These are phyloP conservation scores for Seira ritae DNA, from an alignment of 2,888 invertebrate genomes.

Conservation along the genomic window DNA sequence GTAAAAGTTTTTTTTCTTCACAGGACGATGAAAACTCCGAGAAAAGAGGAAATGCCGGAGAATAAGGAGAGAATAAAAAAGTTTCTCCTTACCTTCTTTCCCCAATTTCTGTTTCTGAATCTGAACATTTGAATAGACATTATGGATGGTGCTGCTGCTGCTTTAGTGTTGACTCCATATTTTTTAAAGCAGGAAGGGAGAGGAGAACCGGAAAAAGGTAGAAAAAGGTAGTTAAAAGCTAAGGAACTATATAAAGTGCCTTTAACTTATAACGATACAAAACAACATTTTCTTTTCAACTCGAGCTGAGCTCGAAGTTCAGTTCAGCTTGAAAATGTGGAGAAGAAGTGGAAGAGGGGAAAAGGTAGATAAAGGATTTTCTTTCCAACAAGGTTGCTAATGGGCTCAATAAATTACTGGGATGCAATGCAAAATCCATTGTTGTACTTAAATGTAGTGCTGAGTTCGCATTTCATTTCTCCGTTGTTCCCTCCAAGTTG, in stretches of 20 bases:
- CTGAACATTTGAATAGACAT: neutral
- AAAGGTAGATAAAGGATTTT: constrained; percentile 64
- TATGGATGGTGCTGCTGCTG: neutral
- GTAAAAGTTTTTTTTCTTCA: constrained; percentile 26
- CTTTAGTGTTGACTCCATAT: neutral
- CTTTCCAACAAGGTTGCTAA: constrained; percentile 68
- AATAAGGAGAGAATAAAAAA: neutral
- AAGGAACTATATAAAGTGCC: constrained; percentile 23
- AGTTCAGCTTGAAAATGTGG: neutral
- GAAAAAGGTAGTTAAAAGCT: constrained; percentile 58
- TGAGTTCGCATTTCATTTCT: constrained; percentile 70
- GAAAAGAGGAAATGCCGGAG: neutral
- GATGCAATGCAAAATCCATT: constrained; percentile 72
- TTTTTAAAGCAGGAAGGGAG: neutral
- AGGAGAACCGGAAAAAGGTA: constrained; percentile 49
- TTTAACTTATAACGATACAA: neutral
- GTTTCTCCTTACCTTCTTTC: neutral
- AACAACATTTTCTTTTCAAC: neutral
- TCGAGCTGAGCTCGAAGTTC: constrained; percentile 17
- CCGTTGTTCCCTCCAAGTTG: neutral
- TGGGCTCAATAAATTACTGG: constrained; percentile 72
- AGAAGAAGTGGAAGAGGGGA: constrained; percentile 51
- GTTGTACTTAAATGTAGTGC: constrained; percentile 51
- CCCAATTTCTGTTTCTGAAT: neutral
- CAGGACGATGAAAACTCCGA: neutral